phyloP scores from a whole-genome alignment of 2,888 invertebrate species.

The Xestoiulus laeticollis region DNA sequence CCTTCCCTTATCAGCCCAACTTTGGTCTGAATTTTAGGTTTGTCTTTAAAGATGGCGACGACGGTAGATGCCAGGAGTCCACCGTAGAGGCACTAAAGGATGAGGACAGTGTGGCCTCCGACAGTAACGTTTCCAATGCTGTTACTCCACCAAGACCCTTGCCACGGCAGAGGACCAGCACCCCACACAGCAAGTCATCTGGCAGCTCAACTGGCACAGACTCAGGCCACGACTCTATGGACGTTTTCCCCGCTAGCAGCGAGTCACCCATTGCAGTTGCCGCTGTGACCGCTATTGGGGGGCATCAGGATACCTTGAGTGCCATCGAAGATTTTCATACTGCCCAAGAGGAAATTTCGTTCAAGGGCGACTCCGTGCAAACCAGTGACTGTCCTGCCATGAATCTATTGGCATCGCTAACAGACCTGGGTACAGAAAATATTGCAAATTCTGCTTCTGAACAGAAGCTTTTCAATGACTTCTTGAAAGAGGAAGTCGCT shows the following conservation, averaged over 20 bases:
- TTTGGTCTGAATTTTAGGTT: constrained; percentile 47
- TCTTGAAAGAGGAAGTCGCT: neutral
- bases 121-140: neutral
- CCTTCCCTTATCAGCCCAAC: constrained; percentile 29
- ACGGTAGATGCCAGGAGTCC: neutral
- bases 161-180: neutral
- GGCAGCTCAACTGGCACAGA: neutral
- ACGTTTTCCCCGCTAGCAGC: neutral
- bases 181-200: neutral
- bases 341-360: neutral
- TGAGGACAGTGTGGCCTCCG: neutral
- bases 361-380: neutral
- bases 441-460: neutral
- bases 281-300: neutral
- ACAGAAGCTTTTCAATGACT: neutral
- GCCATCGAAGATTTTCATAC: neutral
- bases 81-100: too few species aligned
- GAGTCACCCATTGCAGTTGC: neutral
- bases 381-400: neutral
- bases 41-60: constrained; percentile 5
- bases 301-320: neutral
- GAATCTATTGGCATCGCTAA: neutral
- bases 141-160: neutral
- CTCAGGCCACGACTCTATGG: neutral
- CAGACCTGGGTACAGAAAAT: neutral